Evolutionary conservation across 2,797 vertebrate genomes (phyloP), one percentile per base, ranked within the genome.

Genomic region (Ataeniobius toweri): DNA sequence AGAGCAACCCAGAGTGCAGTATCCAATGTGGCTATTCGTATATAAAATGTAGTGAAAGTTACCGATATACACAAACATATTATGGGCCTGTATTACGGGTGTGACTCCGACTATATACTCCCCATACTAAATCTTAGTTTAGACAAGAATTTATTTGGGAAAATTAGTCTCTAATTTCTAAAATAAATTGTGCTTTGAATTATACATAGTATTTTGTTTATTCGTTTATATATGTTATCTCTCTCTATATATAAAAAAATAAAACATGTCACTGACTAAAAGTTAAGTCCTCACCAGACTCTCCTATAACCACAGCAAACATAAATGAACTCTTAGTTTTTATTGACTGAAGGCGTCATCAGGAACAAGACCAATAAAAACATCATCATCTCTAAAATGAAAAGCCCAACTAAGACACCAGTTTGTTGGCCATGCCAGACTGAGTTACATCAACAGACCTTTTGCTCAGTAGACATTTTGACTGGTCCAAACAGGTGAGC

Each of bases 131-230:
- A 80, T 85, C 56, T 58, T 26, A 6, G 28, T 67, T 58, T 50
- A 79, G 31, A 65, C 46, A 48, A 53, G 2, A 77, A 71, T 76
- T 61, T 0, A 69, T 75, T 75, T 67, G 8, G 55, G 65, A 56
- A 77, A 72, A 51, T 77, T 41, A 5, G 48, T 41, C 48, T 70
- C 75, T 77, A 1, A n/a, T 1, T 69, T 74, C 74, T 71, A 78
- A 80, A 86, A 85, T 83, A 90, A 86, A 80, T 89, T 93, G 89
- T 94, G 91, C 91, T 94, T 91, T 87, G 9, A 78, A 70, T 76
- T 76, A 78, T 80, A 82, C n/a, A 78, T 26, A 69, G 55, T 75
- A 65, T 71, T 36, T 36, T 36, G 36, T 36, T 36, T 36, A 36
- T 36, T 36, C 36, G 4, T 36, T 36, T 28, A 71, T 55, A 76